These are phyloP conservation scores for Melanostoma mellinum DNA, from an alignment of 2,888 invertebrate genomes.

Conservation along the genomic window DNA sequence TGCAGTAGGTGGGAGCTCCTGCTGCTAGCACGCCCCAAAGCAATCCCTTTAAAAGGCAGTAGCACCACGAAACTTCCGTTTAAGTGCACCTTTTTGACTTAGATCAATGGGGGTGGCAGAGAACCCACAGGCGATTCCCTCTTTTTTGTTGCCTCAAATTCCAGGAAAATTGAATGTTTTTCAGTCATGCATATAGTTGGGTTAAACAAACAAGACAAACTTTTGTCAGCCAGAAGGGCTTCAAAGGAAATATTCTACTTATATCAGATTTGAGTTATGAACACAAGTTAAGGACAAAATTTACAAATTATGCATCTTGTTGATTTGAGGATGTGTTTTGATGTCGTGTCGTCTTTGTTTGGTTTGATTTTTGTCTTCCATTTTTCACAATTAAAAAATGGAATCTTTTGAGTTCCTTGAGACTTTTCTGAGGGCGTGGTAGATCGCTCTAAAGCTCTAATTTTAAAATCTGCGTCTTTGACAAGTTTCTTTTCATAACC, in stretches of 20 bases:
- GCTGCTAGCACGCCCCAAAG: conserved; percentile 1
- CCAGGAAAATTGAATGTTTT: conserved; percentile 46
- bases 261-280: conserved; percentile 16
- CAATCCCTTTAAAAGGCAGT: background rate
- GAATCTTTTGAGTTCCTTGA: too few species aligned
- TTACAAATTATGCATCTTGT: conserved; percentile 1
- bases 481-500: too few species aligned
- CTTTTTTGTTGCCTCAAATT: conserved; percentile 10
- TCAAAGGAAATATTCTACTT: conserved; percentile 28
- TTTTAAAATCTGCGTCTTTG: too few species aligned
- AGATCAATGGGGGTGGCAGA: background rate
- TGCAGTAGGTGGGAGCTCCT: background rate
- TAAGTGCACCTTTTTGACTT: conserved; percentile 56
- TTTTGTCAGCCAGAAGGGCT: conserved; percentile 29
- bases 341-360: background rate
- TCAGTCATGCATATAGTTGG: conserved; percentile 31
- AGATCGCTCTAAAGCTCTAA: too few species aligned
- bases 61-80: conserved; percentile 35
- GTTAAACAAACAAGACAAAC: conserved; percentile 28
- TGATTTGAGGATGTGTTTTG: background rate
- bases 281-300: conserved; percentile 6
- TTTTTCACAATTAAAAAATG: background rate
- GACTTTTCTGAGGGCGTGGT: too few species aligned
- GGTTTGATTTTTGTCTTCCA: conserved; percentile 2
- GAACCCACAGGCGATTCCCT: conserved; percentile 2